These are phyloP conservation scores for Spilarctia lutea DNA, from an alignment of 2,888 invertebrate genomes.

Conservation along the genomic window DNA sequence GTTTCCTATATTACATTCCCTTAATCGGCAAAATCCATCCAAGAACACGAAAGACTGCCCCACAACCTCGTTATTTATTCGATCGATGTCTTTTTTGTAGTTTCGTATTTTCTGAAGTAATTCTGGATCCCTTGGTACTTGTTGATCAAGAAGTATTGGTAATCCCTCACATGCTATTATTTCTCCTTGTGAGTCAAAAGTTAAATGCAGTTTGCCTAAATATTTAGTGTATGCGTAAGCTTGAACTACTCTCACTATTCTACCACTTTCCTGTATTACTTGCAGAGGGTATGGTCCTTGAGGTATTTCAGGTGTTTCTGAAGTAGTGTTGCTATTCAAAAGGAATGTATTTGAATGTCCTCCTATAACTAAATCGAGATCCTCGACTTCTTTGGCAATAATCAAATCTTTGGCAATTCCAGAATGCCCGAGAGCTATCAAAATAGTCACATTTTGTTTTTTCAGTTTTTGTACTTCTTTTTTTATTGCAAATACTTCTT, in stretches of 20 bases:
- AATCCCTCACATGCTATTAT: slow-evolving; percentile 89
- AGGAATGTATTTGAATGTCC: slow-evolving; percentile 97
- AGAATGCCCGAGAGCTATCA: slow-evolving; percentile 97
- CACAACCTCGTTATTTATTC: slow-evolving; percentile 84
- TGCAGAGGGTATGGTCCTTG: slow-evolving; percentile 93
- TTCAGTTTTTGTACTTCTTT: slow-evolving; percentile 89
- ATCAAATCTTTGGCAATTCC: slow-evolving; percentile 91
- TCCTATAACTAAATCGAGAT: slow-evolving; percentile 95
- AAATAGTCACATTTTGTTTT: slow-evolving; percentile 89
- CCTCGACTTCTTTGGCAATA: slow-evolving; percentile 92
- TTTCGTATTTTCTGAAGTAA: slow-evolving; percentile 86
- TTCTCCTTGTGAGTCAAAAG: slow-evolving; percentile 91
- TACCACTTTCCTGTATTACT: slow-evolving; percentile 89
- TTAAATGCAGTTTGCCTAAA: slow-evolving; percentile 91
- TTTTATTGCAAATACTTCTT: slow-evolving; percentile 90
- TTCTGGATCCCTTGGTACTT: slow-evolving; percentile 88
- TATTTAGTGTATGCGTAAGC: slow-evolving; percentile 97
- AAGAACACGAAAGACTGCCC: slow-evolving; percentile 90
- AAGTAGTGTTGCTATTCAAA: slow-evolving; percentile 87
- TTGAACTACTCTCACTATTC: slow-evolving; percentile 94
- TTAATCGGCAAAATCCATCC: slow-evolving; percentile 89
- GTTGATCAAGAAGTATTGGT: slow-evolving; percentile 90
- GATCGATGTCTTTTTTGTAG: slow-evolving; percentile 86
- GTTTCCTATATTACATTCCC: slow-evolving; percentile 95
- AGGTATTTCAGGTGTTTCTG: slow-evolving; percentile 89